Base-by-base conservation (phyloP, 2,888 invertebrate species). In the Temnothorax rugatulus region DNA sequence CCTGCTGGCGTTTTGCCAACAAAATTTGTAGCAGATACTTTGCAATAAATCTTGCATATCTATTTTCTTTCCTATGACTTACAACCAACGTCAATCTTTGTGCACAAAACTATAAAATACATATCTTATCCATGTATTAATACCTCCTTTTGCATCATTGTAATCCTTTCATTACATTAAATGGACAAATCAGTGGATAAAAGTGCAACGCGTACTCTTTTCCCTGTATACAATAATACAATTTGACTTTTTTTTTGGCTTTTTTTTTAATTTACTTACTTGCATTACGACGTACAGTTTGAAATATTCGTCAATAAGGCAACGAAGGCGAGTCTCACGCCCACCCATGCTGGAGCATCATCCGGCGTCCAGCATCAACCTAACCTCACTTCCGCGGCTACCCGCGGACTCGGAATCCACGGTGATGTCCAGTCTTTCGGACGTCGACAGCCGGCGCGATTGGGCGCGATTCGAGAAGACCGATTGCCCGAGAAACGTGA, bases 381-480 rank as follows among this genome's bases (percentile, higher is more conserved):
- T 89, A 89, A 89, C 89, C 89, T 89, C 84, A 88, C 86, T 84
- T 77, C 59, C 21, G n/a, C 34, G 34, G 7, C 7, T 34, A 34
- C 5, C 34, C 34, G 34, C 54, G 21, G 29, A 44, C 4, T 9
- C 38, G 41, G 18, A 34, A 38, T 34, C 21, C 34, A 44, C 34
- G 15, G 8, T 9, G 25, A 8, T 15, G 15, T 38, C 9, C 21
- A 25, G 34, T 50, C 59, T 18, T 11, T 41, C n/a, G 79, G 15
- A 18, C n/a, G 2, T 18, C 13, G 25, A 25, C 41, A 3, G 9
- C 1, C n/a, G 15, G 11, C 9, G 54, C 11, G 21, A 38, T 15
- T 50, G 9, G 18, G 11, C 13, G 54, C 18, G 38, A 38, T 15
- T 50, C 15, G 18, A 29, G 44, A 18, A 13, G 13, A 29, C n/a